These are phyloP conservation scores for Troides helena DNA, from an alignment of 2,888 invertebrate genomes.

Conservation along the genomic window DNA sequence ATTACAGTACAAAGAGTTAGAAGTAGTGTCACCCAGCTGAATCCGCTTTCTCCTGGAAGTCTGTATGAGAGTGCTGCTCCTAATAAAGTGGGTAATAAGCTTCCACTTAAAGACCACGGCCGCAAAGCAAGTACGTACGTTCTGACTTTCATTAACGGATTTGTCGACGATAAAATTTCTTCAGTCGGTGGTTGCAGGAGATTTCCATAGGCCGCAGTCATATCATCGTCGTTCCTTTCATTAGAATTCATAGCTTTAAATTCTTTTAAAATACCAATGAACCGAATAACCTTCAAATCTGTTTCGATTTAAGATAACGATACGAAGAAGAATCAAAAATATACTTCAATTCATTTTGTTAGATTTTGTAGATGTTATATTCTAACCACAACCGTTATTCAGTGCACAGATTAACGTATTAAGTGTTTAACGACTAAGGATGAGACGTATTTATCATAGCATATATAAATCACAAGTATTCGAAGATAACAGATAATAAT, in stretches of 20 bases:
- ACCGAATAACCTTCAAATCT: slow-evolving; percentile 21
- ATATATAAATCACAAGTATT: too few relatives aligned
- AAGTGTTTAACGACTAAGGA: neutral
- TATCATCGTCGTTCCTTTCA: slow-evolving; percentile 58
- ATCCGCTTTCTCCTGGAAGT: slow-evolving; percentile 85
- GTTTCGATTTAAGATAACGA: neutral
- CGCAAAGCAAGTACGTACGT: slow-evolving; percentile 93
- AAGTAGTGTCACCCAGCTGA: slow-evolving; percentile 89
- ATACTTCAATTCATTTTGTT: slow-evolving; percentile 17
- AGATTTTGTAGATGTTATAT: too few relatives aligned
- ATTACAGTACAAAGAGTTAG: slow-evolving; percentile 92
- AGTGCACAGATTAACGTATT: slow-evolving; percentile 10
- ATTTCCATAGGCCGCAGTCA: slow-evolving; percentile 65
- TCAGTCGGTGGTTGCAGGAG: slow-evolving; percentile 70
- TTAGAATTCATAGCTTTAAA: slow-evolving; percentile 34
- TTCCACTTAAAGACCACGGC: slow-evolving; percentile 96
- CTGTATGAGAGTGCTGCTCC: slow-evolving; percentile 95
- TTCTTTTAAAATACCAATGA: neutral
- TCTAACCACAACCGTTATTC: slow-evolving; percentile 26
- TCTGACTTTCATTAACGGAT: slow-evolving; percentile 90
- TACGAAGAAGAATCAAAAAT: slow-evolving; percentile 3
- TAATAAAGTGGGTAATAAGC: slow-evolving; percentile 93
- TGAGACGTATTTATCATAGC: too few relatives aligned
- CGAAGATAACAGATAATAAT: too few relatives aligned
- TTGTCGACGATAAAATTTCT: slow-evolving; percentile 53